phyloP scores from a whole-genome alignment of 2,113 vertebrate genomes.

The Oplegnathus fasciatus region DNA sequence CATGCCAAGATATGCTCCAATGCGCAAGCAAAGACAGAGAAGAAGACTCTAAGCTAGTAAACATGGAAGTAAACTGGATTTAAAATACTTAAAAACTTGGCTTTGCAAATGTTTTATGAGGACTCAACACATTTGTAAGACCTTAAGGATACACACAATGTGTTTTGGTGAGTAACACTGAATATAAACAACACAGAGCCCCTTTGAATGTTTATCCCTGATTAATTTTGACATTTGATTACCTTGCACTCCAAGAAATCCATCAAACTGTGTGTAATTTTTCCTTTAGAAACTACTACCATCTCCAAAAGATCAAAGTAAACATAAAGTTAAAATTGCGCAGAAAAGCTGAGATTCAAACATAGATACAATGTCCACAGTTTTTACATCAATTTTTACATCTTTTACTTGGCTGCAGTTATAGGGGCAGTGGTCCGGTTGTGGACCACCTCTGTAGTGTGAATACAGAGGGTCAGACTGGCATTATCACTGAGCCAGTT shows the following conservation, averaged over 20 bases:
- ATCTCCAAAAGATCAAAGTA: not conserved
- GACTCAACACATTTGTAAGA: too few relatives aligned
- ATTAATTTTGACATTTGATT: not conserved
- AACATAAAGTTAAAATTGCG: not conserved
- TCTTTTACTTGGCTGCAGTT: not conserved
- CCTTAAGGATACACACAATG: not conserved
- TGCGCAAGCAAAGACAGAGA: too few relatives aligned
- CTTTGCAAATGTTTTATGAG: too few relatives aligned
- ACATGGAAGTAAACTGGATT: not conserved
- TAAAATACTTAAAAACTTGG: too few relatives aligned
- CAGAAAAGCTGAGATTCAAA: not conserved
- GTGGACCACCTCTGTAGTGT: not conserved
- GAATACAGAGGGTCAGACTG: conserved; percentile 11
- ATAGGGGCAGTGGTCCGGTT: not conserved
- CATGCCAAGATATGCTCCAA: too few relatives aligned
- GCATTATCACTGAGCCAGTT: not conserved
- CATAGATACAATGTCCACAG: not conserved
- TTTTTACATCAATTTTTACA: not conserved
- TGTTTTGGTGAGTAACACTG: not conserved
- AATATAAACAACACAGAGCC: not conserved
- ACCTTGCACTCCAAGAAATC: not conserved
- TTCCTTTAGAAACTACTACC: not conserved
- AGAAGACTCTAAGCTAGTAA: too few relatives aligned
- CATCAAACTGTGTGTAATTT: not conserved
- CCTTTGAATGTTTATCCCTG: not conserved